Conservation (phyloP, 2,797 vertebrate genomes). For the Pampus argenteus region DNA sequence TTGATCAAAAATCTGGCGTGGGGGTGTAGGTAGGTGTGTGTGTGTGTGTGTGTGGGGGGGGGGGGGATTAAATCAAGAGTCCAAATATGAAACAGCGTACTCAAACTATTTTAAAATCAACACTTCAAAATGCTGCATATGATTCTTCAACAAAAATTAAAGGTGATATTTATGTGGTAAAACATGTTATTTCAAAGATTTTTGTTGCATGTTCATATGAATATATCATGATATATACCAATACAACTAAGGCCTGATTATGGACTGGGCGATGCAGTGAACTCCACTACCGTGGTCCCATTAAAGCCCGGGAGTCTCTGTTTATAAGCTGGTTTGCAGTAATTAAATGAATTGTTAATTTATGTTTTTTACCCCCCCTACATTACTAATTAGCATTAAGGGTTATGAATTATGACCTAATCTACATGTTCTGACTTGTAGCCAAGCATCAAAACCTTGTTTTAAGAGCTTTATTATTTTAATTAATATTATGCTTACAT, state of each 20-base stretch:
- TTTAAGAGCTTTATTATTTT: neutral
- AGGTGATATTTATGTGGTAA: neutral
- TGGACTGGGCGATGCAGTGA: neutral
- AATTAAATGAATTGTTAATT: neutral
- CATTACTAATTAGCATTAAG: neutral
- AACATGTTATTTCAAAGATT: neutral
- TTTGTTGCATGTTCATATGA: neutral
- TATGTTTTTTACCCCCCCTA: neutral
- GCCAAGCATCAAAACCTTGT: neutral
- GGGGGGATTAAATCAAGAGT: too few relatives aligned
- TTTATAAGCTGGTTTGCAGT: neutral
- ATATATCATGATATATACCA: neutral
- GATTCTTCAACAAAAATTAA: neutral
- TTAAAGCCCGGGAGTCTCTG: neutral
- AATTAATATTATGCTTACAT: neutral
- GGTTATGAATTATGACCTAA: neutral
- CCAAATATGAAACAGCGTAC: neutral
- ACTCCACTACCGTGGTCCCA: neutral
- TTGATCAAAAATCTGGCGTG: neutral
- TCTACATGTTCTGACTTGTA: neutral
- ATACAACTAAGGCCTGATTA: neutral
- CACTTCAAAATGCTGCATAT: neutral
- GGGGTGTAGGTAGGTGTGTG: neutral
- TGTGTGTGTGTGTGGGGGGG: too few relatives aligned
- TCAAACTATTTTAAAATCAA: neutral